phyloP scores from a whole-genome alignment of 2,797 vertebrate genomes.

The Heteromormyrus szaboi region DNA sequence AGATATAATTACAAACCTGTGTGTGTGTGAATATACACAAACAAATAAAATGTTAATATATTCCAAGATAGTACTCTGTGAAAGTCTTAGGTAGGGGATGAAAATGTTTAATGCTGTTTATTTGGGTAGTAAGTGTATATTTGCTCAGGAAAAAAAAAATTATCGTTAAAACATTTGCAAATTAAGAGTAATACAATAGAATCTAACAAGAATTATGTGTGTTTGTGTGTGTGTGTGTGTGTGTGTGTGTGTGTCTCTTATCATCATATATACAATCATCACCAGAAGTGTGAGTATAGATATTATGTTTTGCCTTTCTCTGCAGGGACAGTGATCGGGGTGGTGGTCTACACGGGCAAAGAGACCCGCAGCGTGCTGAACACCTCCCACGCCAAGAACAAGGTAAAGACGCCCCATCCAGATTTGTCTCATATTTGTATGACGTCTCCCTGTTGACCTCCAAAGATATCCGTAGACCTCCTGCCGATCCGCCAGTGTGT shows the following conservation, averaged over 20 bases:
- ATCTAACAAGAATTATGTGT: background rate
- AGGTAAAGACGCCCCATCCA: conserved; percentile 61
- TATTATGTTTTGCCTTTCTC: background rate
- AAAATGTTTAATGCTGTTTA: background rate
- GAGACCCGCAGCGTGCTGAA: conserved; percentile 95
- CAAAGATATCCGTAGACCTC: background rate
- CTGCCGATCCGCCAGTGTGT: background rate
- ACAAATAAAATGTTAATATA: background rate
- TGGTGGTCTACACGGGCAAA: conserved; percentile 96
- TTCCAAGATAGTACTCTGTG: background rate
- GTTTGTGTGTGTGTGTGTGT: background rate
- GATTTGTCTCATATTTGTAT: background rate
- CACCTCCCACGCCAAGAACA: conserved; percentile 92
- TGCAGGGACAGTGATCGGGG: conserved; percentile 93
- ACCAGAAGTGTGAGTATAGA: background rate
- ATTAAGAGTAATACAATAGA: background rate
- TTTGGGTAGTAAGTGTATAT: background rate
- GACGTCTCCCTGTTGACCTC: background rate
- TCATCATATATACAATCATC: background rate
- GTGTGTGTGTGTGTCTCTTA: background rate
- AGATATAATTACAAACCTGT: background rate
- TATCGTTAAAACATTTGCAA: background rate
- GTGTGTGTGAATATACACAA: background rate
- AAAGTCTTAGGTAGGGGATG: background rate
- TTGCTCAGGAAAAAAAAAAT: background rate